Evolutionary conservation across 2,888 invertebrate species (phyloP), one percentile per base, ranked within the genome.

Genomic region (Ennomos quercinarius): DNA sequence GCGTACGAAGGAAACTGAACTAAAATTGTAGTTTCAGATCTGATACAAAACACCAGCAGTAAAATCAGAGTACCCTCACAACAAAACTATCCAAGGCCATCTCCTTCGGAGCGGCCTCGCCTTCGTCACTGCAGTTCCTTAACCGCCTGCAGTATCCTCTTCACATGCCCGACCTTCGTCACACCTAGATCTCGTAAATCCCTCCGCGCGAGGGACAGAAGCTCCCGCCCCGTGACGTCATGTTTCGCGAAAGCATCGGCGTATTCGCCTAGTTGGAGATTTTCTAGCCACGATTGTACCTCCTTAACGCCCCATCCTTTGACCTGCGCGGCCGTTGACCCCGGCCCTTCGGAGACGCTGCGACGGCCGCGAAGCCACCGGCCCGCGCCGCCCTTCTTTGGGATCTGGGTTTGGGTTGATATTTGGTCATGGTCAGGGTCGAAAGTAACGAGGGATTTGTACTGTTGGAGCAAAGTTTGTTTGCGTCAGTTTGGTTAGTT

Each of bases 161-260:
- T 99, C 36, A 99, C 96, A 84, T 99, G 99, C 0, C 99, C 99
- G 50, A 99, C 97, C 91, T 99, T 99, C 9, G 96, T 96, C 53
- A 99, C 96, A 9, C 99, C 99, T 45, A 99, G 93, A 69, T 99
- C 99, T 82, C 98, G 95, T 5, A 97, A 93, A 83, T 98, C 97
- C 11, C 98, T 93, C 51, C 98, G 93, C 2, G 98, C 98, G 57
- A 99, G 89, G 0, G 96, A 95, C 4, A 98, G 93, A 36, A 99
- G 93, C 81, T 99, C 99, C 38, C 96, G 94, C 1, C 99, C 99
- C 37, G 98, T 95, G 75, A 99, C 97, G 88, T 99, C 99, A 82
- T 99, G 97, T 57, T 95, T 95, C 13, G 96, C 94, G 82, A 99
- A 99, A 59, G 96, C 96, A n/a, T 98, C 98, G 4, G 95, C 94